Base-by-base conservation (phyloP, 2,797 vertebrate genomes). In the Pseudocheirus occidentalis region DNA sequence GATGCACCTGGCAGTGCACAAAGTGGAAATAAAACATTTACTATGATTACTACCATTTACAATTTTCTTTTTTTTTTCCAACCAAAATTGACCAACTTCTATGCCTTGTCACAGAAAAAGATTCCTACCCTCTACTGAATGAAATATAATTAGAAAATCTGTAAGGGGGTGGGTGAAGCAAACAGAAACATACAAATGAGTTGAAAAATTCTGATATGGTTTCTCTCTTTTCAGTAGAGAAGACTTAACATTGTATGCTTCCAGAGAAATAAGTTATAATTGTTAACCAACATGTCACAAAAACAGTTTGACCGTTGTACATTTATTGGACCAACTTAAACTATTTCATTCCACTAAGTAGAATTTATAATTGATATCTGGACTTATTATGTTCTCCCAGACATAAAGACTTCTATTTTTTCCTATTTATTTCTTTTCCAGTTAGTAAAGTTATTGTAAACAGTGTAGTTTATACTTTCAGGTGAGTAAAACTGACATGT, bases 401-500 rank as follows among this genome's bases (percentile, higher is more conserved):
- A 92, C 97, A 73, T 50, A 94, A 92, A 92, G 11, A 18, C 14
- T 27, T 95, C 57, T 0, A 11, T 96, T 96, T 96, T 96, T 92
- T 92, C 91, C 56, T 55, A 53, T 96, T 96, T 55, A 0, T 95
- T 96, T 97, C 66, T 92, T 94, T 95, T 53, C 92, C 97, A 96
- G 92, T 97, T 97, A 94, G 31, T 93, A 4, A 94, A 94, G 18
- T 95, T 54, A 54, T 54, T 58, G 52, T 94, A 52, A 93, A 59
- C 53, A n/a, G n/a, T 59, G 89, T 81, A 56, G 96, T 95, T 59
- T 90, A 7, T 94, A 55, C 7, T 97, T 58, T 58, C 90, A 89
- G 50, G 24, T 96, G 92, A 98, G 92, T 97, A 94, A 95, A 97
- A 98, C 52, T 24, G 59, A 97, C 91, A 91, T 95, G 91, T 91